Percentiles rank a stretch among this genome's conserved stretches.
Evolutionary conservation across 2,888 invertebrate species (phyloP).

Genomic region (Drosophila neonasuta): DNA sequence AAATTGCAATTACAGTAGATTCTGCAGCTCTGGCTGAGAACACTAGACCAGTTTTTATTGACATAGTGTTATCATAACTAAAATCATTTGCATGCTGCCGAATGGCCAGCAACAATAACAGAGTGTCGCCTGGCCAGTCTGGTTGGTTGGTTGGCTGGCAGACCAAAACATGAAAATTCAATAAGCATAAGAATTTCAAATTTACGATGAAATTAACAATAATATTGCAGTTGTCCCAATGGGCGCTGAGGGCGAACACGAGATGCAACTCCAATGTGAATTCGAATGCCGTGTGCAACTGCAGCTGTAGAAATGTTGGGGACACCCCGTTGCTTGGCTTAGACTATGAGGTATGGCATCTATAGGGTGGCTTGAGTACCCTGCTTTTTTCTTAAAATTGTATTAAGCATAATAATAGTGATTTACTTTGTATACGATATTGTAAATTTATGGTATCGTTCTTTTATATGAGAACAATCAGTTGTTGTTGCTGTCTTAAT

Average conservation of each 20-base stretch:
- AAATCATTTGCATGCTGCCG: conserved; percentile 67
- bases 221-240: conserved; percentile 63
- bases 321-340: conserved; percentile 28
- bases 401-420: too few species aligned
- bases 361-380: conserved; percentile 1
- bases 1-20: conserved; percentile 60
- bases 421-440: too few species aligned
- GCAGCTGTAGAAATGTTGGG: conserved; percentile 10
- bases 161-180: conserved; percentile 77
- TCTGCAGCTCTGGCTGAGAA: conserved; percentile 18
- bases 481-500: too few species aligned
- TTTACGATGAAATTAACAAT: conserved; percentile 80
- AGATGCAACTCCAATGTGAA: conserved; percentile 27
- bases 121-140: conserved; percentile 37
- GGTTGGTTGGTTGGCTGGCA: neutral
- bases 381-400: neutral
- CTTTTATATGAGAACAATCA: too few species aligned
- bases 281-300: neutral
- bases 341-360: neutral
- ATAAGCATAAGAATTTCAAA: conserved; percentile 80
- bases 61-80: conserved; percentile 66
- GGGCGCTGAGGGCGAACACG: conserved; percentile 56
- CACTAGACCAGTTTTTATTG: conserved; percentile 59
- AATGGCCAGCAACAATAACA: conserved; percentile 19
- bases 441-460: too few species aligned